These are phyloP conservation scores for Sturmia bella DNA, from an alignment of 2,888 invertebrate species.

Conservation along the genomic window DNA sequence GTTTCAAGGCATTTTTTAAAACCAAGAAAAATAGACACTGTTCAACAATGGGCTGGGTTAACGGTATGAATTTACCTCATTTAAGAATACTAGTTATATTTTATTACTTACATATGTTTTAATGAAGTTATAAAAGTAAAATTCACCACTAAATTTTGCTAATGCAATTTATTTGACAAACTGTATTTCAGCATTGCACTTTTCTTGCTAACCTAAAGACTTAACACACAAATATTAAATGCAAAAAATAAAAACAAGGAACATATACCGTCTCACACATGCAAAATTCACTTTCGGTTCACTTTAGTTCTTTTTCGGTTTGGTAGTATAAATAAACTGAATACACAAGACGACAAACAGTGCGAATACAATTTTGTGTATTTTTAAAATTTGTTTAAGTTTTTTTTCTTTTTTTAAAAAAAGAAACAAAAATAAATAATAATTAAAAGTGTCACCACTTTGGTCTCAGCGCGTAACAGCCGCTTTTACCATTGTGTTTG, in stretches of 20 bases:
- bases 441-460: conserved; percentile 67
- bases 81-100: too few species aligned
- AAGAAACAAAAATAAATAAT: conserved; percentile 55
- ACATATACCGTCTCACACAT: conserved; percentile 63
- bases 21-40: too few species aligned
- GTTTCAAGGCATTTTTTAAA: too few species aligned
- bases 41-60: too few species aligned
- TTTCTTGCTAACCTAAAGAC: background rate
- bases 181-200: background rate
- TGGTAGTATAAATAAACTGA: conserved; percentile 62
- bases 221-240: conserved; percentile 49
- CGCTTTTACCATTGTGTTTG: conserved; percentile 42
- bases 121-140: too few species aligned
- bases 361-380: conserved; percentile 27
- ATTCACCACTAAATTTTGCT: background rate
- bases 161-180: background rate
- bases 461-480: conserved; percentile 29
- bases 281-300: conserved; percentile 50
- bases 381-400: conserved; percentile 12
- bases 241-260: conserved; percentile 54
- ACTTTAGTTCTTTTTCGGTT: conserved; percentile 19
- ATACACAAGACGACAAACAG: conserved; percentile 30
- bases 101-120: too few species aligned
- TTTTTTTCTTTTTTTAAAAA: conserved; percentile 23
- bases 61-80: too few species aligned